Conservation (phyloP, 2,113 vertebrate genomes). For the Pollachius pollachius region DNA sequence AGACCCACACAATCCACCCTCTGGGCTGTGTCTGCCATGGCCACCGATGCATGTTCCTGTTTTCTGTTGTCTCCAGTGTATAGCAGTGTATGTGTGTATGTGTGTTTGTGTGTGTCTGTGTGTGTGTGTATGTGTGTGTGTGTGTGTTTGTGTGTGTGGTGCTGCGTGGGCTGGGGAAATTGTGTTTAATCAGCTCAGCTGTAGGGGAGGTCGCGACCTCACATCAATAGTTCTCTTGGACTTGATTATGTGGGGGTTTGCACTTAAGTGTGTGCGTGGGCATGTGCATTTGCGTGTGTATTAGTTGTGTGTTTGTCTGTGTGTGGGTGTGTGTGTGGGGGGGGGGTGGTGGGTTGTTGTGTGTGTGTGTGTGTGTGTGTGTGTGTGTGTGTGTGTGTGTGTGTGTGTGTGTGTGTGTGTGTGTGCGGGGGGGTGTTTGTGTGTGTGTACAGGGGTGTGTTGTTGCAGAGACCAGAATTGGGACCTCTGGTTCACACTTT, state of each 20-base stretch:
- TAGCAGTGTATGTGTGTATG: too few relatives aligned
- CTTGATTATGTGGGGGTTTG: slow-evolving; percentile 22
- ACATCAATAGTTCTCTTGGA: slow-evolving; percentile 34
- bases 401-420: too few relatives aligned
- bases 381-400: too few relatives aligned
- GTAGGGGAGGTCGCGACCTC: slow-evolving; percentile 57
- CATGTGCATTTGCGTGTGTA: not conserved
- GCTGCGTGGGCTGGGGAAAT: slow-evolving; percentile 42
- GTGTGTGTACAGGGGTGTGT: not conserved
- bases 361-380: not conserved
- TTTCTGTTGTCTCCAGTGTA: too few relatives aligned
- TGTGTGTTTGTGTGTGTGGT: slow-evolving; percentile 43
- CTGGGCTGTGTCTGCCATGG: slow-evolving; percentile 31
- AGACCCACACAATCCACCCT: slow-evolving; percentile 14
- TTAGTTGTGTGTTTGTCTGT: not conserved
- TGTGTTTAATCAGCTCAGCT: slow-evolving; percentile 54
- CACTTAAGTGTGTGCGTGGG: not conserved
- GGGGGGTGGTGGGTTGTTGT: too few relatives aligned
- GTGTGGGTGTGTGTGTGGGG: too few relatives aligned
- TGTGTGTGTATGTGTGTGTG: not conserved
- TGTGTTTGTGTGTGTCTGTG: slow-evolving; percentile 3
- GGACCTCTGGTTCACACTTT: slow-evolving; percentile 36
- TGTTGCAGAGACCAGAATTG: not conserved
- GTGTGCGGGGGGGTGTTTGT: not conserved
- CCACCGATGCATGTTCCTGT: too few relatives aligned